Evolutionary conservation across 2,888 invertebrate genomes (phyloP).

Genomic region (Epistrophe grossulariae): DNA sequence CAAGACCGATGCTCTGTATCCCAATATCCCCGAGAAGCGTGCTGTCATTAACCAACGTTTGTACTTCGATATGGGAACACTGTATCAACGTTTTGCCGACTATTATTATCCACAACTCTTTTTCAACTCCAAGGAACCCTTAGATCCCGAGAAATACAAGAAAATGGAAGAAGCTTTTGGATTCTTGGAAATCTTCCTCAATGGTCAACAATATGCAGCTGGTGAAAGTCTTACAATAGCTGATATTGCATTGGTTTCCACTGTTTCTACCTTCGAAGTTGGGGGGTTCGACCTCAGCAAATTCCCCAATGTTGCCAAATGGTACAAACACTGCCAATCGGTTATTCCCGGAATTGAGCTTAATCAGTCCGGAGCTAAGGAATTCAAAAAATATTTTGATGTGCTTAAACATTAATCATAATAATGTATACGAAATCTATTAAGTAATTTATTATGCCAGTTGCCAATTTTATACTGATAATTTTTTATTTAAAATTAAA

Average conservation of each 20-base stretch:
- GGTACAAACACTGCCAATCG: conserved; percentile 86
- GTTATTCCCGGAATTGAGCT: conserved; percentile 86
- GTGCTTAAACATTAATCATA: neutral
- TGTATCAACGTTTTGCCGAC: conserved; percentile 89
- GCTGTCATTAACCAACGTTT: conserved; percentile 91
- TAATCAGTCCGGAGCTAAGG: conserved; percentile 85
- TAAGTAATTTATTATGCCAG: neutral
- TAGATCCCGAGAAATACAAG: conserved; percentile 88
- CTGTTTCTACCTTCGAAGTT: conserved; percentile 89
- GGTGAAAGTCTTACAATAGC: conserved; percentile 91
- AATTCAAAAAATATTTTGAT: conserved; percentile 84
- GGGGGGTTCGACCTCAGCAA: conserved; percentile 88
- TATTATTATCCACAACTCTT: conserved; percentile 89
- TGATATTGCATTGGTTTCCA: conserved; percentile 89
- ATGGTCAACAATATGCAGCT: conserved; percentile 88
- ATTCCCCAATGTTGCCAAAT: conserved; percentile 88
- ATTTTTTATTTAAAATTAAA: no score
- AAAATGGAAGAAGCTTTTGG: conserved; percentile 88
- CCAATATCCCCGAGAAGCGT: conserved; percentile 90
- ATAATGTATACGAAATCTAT: neutral
- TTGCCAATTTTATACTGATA: no score
- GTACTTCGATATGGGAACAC: conserved; percentile 91
- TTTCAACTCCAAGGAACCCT: conserved; percentile 85
- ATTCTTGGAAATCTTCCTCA: conserved; percentile 89
- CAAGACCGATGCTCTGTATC: conserved; percentile 89